Evolutionary conservation across 2,888 invertebrate genomes (phyloP).

Genomic region (Drosophila anomalata): DNA sequence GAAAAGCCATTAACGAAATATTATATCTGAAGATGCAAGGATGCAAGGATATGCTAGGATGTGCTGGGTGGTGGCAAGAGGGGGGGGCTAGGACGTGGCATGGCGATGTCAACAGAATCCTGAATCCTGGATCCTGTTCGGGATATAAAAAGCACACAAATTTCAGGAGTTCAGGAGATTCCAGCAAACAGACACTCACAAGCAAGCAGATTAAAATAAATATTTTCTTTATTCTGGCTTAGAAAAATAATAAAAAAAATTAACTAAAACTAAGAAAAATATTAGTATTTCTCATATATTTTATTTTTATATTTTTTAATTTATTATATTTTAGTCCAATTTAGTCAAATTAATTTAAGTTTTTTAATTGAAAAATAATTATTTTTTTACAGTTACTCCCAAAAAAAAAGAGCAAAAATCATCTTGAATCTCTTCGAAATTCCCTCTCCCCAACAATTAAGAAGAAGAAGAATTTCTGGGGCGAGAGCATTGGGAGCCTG

Average conservation of each 20-base stretch:
- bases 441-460: background rate
- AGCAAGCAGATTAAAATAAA: background rate
- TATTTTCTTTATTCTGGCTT: background rate
- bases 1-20: constrained; percentile 50
- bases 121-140: constrained; percentile 2
- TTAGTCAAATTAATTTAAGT: too few relatives aligned
- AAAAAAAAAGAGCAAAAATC: background rate
- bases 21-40: constrained; percentile 33
- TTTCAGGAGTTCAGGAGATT: background rate
- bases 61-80: background rate
- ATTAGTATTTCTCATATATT: too few relatives aligned
- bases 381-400: too few relatives aligned
- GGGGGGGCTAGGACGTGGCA: background rate
- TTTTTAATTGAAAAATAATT: too few relatives aligned
- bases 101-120: constrained; percentile 31
- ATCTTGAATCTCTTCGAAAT: background rate
- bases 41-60: background rate
- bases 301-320: too few relatives aligned
- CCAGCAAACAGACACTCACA: background rate
- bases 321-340: too few relatives aligned
- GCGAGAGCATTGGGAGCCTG: constrained; percentile 5
- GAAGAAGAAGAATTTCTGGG: background rate
- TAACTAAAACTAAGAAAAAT: too few relatives aligned
- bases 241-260: too few relatives aligned
- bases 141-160: constrained; percentile 16